A percentile compares a stretch with the other conserved stretches of the same genome.
Evolutionary conservation across 2,113 vertebrate genomes (phyloP).

Genomic region (Cyprichromis sp.): DNA sequence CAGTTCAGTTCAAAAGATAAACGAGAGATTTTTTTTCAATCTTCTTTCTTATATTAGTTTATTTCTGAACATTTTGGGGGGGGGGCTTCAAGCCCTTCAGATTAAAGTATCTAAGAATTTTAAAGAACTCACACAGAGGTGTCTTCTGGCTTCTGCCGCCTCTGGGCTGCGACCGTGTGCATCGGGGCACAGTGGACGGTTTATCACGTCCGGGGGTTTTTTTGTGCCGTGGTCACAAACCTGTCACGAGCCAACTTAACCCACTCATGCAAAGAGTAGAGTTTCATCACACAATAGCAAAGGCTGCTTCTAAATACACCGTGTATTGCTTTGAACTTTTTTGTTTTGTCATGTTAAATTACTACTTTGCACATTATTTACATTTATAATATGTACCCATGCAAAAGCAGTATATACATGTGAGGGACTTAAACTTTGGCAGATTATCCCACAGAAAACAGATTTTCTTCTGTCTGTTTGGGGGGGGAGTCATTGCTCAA

Average conservation of each 20-base stretch:
- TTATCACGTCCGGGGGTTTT: rapidly evolving
- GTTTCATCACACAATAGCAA: neutral
- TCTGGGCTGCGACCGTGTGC: neutral
- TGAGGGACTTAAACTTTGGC: neutral
- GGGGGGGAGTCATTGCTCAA: neutral
- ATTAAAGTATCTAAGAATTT: neutral
- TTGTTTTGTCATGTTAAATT: neutral
- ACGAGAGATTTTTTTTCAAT: neutral
- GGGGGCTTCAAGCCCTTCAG: neutral
- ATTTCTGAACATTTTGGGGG: neutral
- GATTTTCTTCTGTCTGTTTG: neutral
- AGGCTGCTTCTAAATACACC: neutral
- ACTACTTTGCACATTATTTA: neutral
- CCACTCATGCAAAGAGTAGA: neutral
- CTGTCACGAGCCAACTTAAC: neutral
- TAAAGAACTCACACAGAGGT: neutral
- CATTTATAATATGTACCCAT: neutral
- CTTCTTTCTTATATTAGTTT: neutral
- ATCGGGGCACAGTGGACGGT: neutral
- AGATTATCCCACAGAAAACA: neutral
- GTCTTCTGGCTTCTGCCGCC: neutral
- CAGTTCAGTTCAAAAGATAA: neutral
- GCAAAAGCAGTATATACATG: neutral
- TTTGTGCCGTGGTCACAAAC: neutral
- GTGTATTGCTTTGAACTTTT: neutral